Conservation (phyloP, 2,113 vertebrate species). For the Sakesphorus luctuosus region DNA sequence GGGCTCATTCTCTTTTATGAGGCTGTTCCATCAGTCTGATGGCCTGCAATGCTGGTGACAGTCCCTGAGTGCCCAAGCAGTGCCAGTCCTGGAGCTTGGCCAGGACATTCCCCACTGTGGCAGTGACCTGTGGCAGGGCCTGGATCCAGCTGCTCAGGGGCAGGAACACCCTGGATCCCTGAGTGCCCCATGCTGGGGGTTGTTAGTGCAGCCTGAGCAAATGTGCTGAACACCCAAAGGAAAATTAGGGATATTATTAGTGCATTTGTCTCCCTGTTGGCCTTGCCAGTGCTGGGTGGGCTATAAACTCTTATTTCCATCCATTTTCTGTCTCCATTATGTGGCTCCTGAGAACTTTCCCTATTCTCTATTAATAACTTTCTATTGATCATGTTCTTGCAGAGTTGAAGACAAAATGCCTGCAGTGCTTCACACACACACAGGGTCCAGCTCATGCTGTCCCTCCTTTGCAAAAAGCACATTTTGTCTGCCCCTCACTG, state of each 20-base stretch:
- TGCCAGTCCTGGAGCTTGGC: background rate
- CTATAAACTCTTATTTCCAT: conserved; percentile 5
- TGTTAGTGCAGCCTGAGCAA: background rate
- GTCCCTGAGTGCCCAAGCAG: background rate
- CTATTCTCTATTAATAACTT: conserved; percentile 32
- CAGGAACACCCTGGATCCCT: background rate
- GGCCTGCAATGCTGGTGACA: background rate
- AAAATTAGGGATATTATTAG: background rate
- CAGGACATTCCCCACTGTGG: background rate
- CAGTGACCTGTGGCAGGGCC: background rate
- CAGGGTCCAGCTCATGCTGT: background rate
- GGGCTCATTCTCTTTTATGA: background rate
- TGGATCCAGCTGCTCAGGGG: background rate
- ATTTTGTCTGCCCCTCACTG: background rate
- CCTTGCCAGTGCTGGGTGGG: background rate
- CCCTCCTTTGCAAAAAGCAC: background rate
- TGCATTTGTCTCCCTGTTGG: background rate
- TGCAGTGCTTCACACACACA: background rate
- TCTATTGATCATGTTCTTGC: background rate
- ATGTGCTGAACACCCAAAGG: background rate
- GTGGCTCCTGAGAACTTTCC: background rate
- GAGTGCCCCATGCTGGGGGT: background rate
- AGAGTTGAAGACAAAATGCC: conserved; percentile 1
- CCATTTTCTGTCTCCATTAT: background rate
- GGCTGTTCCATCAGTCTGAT: background rate